Base-by-base conservation (phyloP, 2,888 invertebrate genomes). In the Meiosimyza decipiens region DNA sequence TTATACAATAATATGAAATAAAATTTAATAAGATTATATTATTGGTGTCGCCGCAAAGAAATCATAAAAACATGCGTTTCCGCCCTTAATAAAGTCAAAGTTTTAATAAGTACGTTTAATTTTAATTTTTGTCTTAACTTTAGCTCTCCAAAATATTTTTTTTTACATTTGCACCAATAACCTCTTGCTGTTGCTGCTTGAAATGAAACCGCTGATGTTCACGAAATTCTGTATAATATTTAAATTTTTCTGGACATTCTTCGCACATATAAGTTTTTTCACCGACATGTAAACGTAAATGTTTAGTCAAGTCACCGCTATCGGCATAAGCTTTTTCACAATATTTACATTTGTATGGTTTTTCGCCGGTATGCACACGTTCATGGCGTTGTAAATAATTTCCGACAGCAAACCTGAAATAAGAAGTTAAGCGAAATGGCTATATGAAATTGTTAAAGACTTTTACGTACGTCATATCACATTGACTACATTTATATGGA, bases 261-360 rank as follows among this genome's bases (percentile, higher is more conserved):
- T 80, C 75, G 73, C 84, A 90, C 88, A 88, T 87, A 81, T 90
- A 90, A 5, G 89, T 88, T 73, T 90, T 89, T 79, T 89, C 88
- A 3, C 90, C 90, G 15, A 90, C 80, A 78, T 90, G 90, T 13
- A 85, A 82, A 0, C 90, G 82, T 74, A 87, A 87, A 79, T 90
- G 90, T 69, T 90, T 90, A 71, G 88, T 87, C 65, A 90, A 85
- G 80, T 90, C 90, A 79, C 90, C 89, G 84, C 90, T 90, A 75
- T 90, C 90, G 0, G 89, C 85, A 85, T 89, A 90, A 16, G 89
- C 88, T 4, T 89, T 88, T 54, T 88, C 88, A 81, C 90, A 91
- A 76, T 86, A 85, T 65, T 82, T 83, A 79, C 91, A 91, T 76
- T 87, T 87, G 81, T 90, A 90, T 0, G 90, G 84, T 65, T 80